These are phyloP conservation scores for Drosophila maculinotata DNA, from an alignment of 2,888 invertebrate species.

Conservation along the genomic window DNA sequence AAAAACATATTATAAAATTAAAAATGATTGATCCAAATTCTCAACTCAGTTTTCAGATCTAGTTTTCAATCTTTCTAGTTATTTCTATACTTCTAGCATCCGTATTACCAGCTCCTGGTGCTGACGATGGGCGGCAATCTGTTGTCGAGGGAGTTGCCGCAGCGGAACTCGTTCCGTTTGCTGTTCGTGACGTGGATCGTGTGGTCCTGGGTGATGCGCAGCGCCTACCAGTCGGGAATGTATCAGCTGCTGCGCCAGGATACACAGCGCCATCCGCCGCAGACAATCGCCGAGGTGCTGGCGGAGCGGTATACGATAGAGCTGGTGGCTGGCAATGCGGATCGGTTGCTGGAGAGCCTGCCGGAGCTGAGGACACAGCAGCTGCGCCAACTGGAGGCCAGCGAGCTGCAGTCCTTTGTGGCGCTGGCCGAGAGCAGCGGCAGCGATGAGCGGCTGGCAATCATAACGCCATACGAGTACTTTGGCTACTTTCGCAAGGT, in stretches of 20 bases:
- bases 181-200: slow-evolving; percentile 75
- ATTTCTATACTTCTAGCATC: slow-evolving; percentile 20
- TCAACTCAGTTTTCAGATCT: too few species aligned
- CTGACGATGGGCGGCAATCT: slow-evolving; percentile 61
- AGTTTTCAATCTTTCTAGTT: too few species aligned
- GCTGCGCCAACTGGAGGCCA: slow-evolving; percentile 52
- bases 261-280: slow-evolving; percentile 70
- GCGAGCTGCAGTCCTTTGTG: slow-evolving; percentile 67
- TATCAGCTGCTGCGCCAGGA: slow-evolving; percentile 73
- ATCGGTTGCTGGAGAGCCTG: slow-evolving; percentile 57
- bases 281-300: slow-evolving; percentile 70
- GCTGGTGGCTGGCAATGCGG: slow-evolving; percentile 54
- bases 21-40: too few species aligned
- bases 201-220: slow-evolving; percentile 68
- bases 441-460: slow-evolving; percentile 53
- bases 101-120: slow-evolving; percentile 65
- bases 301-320: slow-evolving; percentile 63
- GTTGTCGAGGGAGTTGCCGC: slow-evolving; percentile 48
- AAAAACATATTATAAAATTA: too few species aligned
- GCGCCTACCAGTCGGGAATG: slow-evolving; percentile 81
- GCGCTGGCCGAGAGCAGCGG: slow-evolving; percentile 48
- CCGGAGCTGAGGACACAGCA: slow-evolving; percentile 59
- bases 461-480: slow-evolving; percentile 76
- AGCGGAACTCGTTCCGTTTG: slow-evolving; percentile 64
- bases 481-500: slow-evolving; percentile 73